Conservation (phyloP, 1,140 invertebrate genomes). For the Orius laevigatus region DNA sequence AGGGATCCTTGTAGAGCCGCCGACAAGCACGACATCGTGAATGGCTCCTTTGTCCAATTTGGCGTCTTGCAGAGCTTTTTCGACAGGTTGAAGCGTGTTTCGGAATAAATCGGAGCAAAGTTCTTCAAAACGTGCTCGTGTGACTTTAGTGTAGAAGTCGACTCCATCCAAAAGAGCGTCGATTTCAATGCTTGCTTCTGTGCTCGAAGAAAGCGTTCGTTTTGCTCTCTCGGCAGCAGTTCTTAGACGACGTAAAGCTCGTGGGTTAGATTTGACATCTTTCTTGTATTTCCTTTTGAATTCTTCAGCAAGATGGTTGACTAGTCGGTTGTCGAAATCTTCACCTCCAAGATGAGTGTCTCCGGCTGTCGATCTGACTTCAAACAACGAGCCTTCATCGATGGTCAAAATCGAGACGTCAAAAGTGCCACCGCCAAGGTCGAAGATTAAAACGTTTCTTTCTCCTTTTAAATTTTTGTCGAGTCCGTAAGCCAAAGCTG, state of each 20-base stretch:
- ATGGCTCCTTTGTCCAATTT: conserved; percentile 46
- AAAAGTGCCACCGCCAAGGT: conserved; percentile 58
- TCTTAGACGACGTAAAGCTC: conserved; percentile 40
- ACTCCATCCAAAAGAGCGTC: conserved; percentile 37
- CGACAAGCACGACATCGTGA: conserved; percentile 51
- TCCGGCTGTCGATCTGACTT: conserved; percentile 63
- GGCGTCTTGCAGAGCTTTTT: conserved; percentile 50
- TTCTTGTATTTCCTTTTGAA: conserved; percentile 36
- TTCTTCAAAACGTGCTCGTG: conserved; percentile 44
- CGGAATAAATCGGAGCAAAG: conserved; percentile 42
- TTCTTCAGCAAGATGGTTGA: conserved; percentile 47
- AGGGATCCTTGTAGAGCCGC: conserved; percentile 45
- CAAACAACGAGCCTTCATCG: conserved; percentile 63
- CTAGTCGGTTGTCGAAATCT: conserved; percentile 68
- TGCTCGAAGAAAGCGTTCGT: conserved; percentile 37
- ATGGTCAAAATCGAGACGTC: conserved; percentile 82
- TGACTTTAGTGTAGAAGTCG: conserved; percentile 42
- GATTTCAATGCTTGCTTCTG: conserved; percentile 37
- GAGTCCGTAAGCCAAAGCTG: conserved; percentile 58
- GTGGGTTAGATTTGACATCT: conserved; percentile 29
- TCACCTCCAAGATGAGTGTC: conserved; percentile 59
- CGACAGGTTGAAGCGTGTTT: conserved; percentile 39
- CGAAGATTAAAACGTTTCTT: conserved; percentile 55
- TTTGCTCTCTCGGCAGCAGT: conserved; percentile 46
- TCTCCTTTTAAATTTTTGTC: conserved; percentile 61